Evolutionary conservation across 2,797 vertebrate genomes (phyloP), one percentile per base, ranked within the genome.

Genomic region (Alfaro cultratus): DNA sequence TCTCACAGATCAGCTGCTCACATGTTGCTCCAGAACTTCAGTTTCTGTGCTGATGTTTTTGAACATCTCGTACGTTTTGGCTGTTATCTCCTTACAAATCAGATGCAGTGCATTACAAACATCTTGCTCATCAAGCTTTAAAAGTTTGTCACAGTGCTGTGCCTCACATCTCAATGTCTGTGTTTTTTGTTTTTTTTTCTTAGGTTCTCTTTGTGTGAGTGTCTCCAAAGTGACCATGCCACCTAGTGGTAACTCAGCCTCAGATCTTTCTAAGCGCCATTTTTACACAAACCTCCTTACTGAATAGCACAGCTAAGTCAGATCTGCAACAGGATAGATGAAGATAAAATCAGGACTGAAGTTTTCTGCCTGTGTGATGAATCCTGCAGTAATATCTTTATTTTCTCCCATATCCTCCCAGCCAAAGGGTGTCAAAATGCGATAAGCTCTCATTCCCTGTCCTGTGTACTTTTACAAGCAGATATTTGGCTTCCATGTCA

Each of bases 191-290:
- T 71, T 53, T 73, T 71, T 53, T 83, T 67, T 73, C 49, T 39
- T 64, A 55, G 57, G 26, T 29, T 70, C 82, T 68, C 67, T 80
- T 55, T 87, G 16, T 80, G 11, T 76, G 41, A 78, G 53, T 78
- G 80, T 92, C 79, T 82, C 88, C 83, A 92, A 90, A 89, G 86
- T 93, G 87, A 94, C 93, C 92, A 93, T 88, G 90, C 93, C 94
- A 94, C 88, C 94, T 94, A 93, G 94, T 94, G 93, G 93, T 79
- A 9, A 82, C 82, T 5, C n/a, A 74, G 85, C 74, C 57, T 74
- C 83, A 84, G 72, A 41, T 83, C 74, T 83, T 41, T 82, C 23
- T 45, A 31, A 79, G 76, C 79, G 77, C 31, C 34, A 31, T 36
- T 12, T 64, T 72, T 15, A 55, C 51, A 79, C 34, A 60, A 72